Evolutionary conservation across 2,113 vertebrate genomes (phyloP), one percentile per base, ranked within the genome.

Genomic region (Siniperca knerii): DNA sequence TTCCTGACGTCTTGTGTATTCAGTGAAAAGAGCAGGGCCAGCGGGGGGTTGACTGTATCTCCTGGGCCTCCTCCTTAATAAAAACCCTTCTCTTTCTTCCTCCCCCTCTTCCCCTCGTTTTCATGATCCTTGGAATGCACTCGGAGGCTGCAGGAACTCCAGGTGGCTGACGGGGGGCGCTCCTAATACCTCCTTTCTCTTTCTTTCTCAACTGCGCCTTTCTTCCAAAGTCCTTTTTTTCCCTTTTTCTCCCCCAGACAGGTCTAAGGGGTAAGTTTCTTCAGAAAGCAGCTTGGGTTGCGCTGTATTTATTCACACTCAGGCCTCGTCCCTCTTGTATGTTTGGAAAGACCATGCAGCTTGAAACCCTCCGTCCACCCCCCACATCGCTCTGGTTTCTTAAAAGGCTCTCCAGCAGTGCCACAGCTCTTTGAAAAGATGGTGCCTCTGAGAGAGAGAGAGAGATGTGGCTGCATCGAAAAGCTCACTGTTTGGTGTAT

Each of bases 1-100:
- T 87, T 87, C 82, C 82, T 89, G 81, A 93, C 85, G 82, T 90
- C 89, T 90, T 90, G 87, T 93, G 90, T 92, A 87, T 91, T 90
- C 77, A 82, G 61, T 94, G 90, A 95, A 95, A 93, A 89, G 91
- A 89, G 79, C 66, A 70, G 61, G 15, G 75, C 62, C 80, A 64
- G 81, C 37, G 42, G 85, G 90, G 81, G 87, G 71, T 82, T 60
- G 84, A 82, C 89, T 87, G 87, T 77, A 90, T 93, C 86, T 92
- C 82, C 84, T 91, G 83, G 87, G 88, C 91, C 81, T 87, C 89
- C 71, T 81, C 70, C 85, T 90, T 87, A 92, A 84, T 84, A 91
- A 84, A 87, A 79, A 72, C 73, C 50, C 67, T 55, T 60, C 58
- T 92, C 77, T 79, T 75, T 84, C 73, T 83, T 66, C 64, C 64